Conservation (phyloP, 2,888 invertebrate species). For the Diogma glabrata region DNA sequence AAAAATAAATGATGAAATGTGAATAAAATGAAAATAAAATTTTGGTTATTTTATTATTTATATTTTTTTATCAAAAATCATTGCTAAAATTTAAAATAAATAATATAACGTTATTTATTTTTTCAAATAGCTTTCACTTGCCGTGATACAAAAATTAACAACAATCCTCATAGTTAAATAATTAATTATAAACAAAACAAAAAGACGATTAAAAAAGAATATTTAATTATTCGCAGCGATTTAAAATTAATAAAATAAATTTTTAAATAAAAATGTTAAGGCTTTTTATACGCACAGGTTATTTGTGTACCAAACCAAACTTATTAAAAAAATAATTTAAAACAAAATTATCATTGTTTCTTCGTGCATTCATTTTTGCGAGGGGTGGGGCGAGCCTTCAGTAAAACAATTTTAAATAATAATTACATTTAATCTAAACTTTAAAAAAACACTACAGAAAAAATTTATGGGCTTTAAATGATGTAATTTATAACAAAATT, state of each 20-base stretch:
- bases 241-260: constrained; percentile 9
- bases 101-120: no score
- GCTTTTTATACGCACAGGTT: constrained; percentile 20
- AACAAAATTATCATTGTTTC: constrained; percentile 20
- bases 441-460: background rate
- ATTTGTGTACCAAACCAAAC: constrained; percentile 8
- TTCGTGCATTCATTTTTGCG: constrained; percentile 37
- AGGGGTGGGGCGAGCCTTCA: constrained; percentile 37
- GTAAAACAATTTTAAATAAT: constrained; percentile 13
- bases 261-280: constrained; percentile 18
- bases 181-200: constrained; percentile 9
- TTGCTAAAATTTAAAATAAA: no score
- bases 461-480: constrained; percentile 9
- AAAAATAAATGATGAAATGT: no score
- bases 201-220: constrained; percentile 8
- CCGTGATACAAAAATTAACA: constrained; percentile 25
- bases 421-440: constrained; percentile 4
- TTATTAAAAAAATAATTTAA: constrained; percentile 7
- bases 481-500: constrained; percentile 7
- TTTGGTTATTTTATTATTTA: no score
- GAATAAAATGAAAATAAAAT: no score
- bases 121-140: no score
- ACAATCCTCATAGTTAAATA: constrained; percentile 13
- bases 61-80: no score
- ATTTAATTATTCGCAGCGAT: constrained; percentile 9